Conservation (phyloP, 2,113 vertebrate species). For the Tilapia sparmanii region DNA sequence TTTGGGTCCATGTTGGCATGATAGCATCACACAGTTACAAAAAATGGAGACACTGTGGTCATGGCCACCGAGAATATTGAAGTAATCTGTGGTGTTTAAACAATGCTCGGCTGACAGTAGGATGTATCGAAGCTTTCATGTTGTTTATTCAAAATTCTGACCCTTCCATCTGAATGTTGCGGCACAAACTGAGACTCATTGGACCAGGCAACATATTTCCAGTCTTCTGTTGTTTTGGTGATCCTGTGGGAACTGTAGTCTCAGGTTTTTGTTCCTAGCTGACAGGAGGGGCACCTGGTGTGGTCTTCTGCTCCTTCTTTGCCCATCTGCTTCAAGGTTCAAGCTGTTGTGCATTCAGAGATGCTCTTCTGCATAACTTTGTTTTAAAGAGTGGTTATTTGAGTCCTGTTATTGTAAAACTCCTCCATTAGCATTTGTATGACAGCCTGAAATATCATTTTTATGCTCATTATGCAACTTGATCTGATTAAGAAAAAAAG, state of each 20-base stretch:
- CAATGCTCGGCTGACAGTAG: background rate
- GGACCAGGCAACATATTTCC: background rate
- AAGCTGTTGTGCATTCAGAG: background rate
- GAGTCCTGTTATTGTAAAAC: background rate
- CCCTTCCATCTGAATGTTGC: accelerated
- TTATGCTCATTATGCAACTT: background rate
- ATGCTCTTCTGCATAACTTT: background rate
- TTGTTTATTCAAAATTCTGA: background rate
- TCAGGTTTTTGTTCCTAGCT: background rate
- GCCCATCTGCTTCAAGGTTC: background rate
- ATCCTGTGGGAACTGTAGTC: background rate
- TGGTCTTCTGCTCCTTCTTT: background rate
- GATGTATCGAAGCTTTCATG: accelerated
- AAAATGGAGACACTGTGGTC: background rate
- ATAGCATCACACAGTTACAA: background rate
- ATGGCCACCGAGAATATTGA: accelerated
- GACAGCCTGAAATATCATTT: background rate
- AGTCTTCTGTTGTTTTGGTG: accelerated
- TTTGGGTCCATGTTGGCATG: background rate
- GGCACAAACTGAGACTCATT: accelerated
- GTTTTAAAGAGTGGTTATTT: background rate
- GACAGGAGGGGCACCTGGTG: background rate
- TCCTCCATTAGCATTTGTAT: background rate
- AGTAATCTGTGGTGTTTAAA: background rate
- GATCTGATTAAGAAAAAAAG: background rate